Evolutionary conservation across 2,888 invertebrate species (phyloP).

Genomic region (Chelonus formosanus): DNA sequence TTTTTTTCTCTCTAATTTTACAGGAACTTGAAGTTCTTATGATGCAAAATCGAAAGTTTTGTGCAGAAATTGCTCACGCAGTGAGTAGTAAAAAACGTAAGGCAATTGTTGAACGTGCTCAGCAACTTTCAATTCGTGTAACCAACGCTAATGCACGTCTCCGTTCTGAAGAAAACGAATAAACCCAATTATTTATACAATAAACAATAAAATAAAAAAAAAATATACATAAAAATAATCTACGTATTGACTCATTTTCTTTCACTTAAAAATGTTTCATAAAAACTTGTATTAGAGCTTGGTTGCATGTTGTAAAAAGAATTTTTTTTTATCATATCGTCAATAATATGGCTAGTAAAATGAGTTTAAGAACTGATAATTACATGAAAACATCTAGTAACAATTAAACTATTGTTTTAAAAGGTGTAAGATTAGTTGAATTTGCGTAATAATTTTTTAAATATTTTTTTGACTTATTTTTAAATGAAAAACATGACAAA

Average conservation of each 20-base stretch:
- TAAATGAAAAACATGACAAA: neutral
- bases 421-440: neutral
- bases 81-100: conserved; percentile 99
- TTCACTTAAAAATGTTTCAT: neutral
- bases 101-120: conserved; percentile 94
- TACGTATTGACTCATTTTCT: conserved; percentile 8
- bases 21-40: conserved; percentile 96
- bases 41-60: conserved; percentile 98
- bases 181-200: conserved; percentile 63
- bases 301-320: too few relatives aligned
- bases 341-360: too few relatives aligned
- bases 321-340: too few relatives aligned
- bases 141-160: conserved; percentile 97
- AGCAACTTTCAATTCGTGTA: conserved; percentile 92
- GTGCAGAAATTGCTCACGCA: conserved; percentile 97
- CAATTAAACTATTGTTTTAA: too few relatives aligned
- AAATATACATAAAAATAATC: conserved; percentile 29
- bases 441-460: neutral
- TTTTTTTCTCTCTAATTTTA: conserved; percentile 43
- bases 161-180: conserved; percentile 98
- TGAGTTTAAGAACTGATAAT: too few relatives aligned
- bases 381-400: too few relatives aligned
- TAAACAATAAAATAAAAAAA: conserved; percentile 30
- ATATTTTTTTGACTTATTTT: conserved; percentile 2
- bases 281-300: too few relatives aligned